Percentiles rank a stretch among this genome's conserved stretches.
phyloP scores from a whole-genome alignment of 2,797 vertebrate species.

The Threskiornis aethiopicus region DNA sequence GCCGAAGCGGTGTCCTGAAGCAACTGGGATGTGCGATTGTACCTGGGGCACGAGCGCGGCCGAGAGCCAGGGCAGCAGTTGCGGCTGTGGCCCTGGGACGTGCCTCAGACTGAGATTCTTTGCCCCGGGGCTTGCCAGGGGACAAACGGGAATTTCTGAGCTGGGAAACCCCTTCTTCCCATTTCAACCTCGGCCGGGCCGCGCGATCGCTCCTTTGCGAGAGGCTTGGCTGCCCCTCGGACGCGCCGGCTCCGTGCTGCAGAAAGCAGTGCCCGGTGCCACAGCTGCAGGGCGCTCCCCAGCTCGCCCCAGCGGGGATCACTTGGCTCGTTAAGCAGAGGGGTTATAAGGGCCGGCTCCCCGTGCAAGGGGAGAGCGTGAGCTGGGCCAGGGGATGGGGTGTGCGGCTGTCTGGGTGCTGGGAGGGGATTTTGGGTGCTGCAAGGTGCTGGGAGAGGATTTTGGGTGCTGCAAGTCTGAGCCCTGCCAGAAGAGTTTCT shows the following conservation, averaged over 20 bases:
- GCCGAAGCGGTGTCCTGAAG: neutral
- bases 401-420: too few species aligned
- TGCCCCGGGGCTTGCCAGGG: neutral
- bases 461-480: neutral
- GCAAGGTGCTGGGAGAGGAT: fast-evolving
- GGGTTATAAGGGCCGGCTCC: neutral
- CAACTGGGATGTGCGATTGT: neutral
- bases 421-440: neutral
- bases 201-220: fast-evolving
- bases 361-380: neutral
- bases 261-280: neutral
- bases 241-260: fast-evolving
- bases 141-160: neutral
- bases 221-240: neutral
- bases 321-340: neutral
- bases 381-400: neutral
- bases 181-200: neutral
- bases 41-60: neutral
- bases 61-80: neutral
- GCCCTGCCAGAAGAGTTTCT: neutral
- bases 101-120: neutral
- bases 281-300: neutral
- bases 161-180: neutral
- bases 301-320: fast-evolving
- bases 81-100: neutral